A percentile compares a stretch with the other conserved stretches of the same genome.
Evolutionary conservation across 2,113 vertebrate species (phyloP).

Genomic region (Eubucco bourcierii): DNA sequence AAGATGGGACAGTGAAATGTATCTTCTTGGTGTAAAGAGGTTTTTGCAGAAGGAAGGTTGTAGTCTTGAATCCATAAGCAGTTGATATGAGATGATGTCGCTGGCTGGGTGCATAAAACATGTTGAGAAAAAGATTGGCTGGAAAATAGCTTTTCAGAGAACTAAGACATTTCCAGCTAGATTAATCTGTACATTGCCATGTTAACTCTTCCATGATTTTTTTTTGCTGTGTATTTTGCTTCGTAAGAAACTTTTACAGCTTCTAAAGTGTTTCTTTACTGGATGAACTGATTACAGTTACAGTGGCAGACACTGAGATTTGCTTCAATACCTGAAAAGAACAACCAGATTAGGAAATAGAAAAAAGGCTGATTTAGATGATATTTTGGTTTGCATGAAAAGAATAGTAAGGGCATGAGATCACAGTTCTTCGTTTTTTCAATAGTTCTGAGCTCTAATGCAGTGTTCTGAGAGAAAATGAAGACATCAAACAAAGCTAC

Average conservation of each 20-base stretch:
- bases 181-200: not conserved
- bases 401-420: not conserved
- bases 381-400: not conserved
- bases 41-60: not conserved
- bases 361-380: not conserved
- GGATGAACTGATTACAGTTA: not conserved
- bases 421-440: not conserved
- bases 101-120: not conserved
- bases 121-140: not conserved
- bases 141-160: constrained; percentile 2
- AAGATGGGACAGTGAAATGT: not conserved
- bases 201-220: not conserved
- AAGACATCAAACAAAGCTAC: not conserved
- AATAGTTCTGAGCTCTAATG: not conserved
- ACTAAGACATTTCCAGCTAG: not conserved
- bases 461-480: not conserved
- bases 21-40: not conserved
- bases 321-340: not conserved
- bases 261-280: not conserved
- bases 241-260: not conserved
- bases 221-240: not conserved
- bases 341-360: not conserved
- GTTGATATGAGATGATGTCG: not conserved
- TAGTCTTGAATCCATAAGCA: not conserved
- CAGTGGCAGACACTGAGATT: not conserved